These are phyloP conservation scores for Cataglyphis albicans DNA, from an alignment of 2,888 invertebrate species.

Conservation along the genomic window DNA sequence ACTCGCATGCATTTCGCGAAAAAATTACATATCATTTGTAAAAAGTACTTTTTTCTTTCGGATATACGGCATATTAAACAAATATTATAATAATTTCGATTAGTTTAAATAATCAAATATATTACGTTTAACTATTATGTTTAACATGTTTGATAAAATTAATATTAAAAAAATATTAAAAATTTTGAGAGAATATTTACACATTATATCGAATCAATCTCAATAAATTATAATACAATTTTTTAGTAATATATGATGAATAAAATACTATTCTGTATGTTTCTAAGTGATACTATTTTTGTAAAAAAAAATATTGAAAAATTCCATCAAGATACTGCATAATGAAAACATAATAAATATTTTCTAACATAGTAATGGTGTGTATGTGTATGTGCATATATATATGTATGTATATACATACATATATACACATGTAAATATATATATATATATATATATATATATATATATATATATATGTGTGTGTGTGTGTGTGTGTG, in stretches of 20 bases:
- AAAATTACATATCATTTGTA: neutral
- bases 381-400: neutral
- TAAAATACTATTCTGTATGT: neutral
- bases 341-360: slow-evolving; percentile 5
- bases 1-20: neutral
- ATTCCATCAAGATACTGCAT: neutral
- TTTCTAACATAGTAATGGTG: neutral
- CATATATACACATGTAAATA: neutral
- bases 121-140: neutral
- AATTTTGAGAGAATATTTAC: neutral
- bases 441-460: too few species aligned
- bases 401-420: neutral
- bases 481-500: neutral
- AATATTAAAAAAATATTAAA: neutral
- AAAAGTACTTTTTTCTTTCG: neutral
- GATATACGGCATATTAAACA: neutral
- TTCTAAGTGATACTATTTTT: neutral
- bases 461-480: too few species aligned
- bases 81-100: neutral
- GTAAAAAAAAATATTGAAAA: neutral
- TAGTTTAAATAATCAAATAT: neutral
- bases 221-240: neutral
- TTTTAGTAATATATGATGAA: neutral
- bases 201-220: neutral
- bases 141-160: neutral